Conservation (phyloP, 2,888 invertebrate species). For the Diaperis boleti region DNA sequence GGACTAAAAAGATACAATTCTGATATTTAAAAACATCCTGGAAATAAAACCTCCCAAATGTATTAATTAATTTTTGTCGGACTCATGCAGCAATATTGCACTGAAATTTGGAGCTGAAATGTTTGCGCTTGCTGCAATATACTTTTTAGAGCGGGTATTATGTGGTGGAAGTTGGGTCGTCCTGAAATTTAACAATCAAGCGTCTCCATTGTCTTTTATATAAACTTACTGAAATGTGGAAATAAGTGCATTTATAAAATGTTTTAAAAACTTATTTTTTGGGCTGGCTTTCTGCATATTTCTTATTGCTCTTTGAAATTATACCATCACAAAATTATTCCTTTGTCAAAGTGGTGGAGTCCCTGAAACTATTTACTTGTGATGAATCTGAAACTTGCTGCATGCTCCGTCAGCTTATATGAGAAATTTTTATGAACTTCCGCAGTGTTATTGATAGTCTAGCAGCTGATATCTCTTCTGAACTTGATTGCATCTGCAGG, state of each 20-base stretch:
- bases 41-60: not conserved
- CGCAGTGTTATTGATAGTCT: slow-evolving; percentile 19
- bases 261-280: too few relatives aligned
- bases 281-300: too few relatives aligned
- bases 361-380: slow-evolving; percentile 15
- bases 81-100: not conserved
- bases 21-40: not conserved
- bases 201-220: too few relatives aligned
- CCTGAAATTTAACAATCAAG: not conserved
- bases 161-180: not conserved
- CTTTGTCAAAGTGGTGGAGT: not conserved
- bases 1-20: not conserved
- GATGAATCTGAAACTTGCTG: not conserved
- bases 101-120: not conserved
- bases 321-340: slow-evolving; percentile 24
- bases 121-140: not conserved
- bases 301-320: too few relatives aligned
- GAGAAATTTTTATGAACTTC: slow-evolving; percentile 13
- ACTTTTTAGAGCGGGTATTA: not conserved
- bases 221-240: too few relatives aligned
- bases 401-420: slow-evolving; percentile 14
- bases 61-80: not conserved
- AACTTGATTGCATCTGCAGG: slow-evolving; percentile 21
- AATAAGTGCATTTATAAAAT: too few relatives aligned
- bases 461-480: slow-evolving; percentile 6